These are phyloP conservation scores for Scaptomyza reducta DNA, from an alignment of 2,888 invertebrate genomes.

Conservation along the genomic window DNA sequence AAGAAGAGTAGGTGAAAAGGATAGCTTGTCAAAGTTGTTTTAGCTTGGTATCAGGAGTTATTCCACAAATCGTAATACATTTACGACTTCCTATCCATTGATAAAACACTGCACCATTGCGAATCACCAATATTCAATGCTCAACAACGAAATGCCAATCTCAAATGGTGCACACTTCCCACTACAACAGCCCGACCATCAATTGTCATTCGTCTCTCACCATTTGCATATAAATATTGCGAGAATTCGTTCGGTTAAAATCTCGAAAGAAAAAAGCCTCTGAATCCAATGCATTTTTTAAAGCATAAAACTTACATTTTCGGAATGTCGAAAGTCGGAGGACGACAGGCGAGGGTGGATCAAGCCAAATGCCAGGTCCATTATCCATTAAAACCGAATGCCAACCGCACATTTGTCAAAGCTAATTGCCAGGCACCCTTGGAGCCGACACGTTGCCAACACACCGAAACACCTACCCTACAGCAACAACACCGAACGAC, in stretches of 20 bases:
- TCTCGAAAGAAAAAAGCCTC: not conserved
- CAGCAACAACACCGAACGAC: constrained; percentile 28
- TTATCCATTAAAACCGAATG: constrained; percentile 70
- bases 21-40: no score
- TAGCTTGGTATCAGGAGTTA: no score
- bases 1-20: no score
- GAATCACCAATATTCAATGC: constrained; percentile 1
- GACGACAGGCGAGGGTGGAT: not conserved
- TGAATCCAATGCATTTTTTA: constrained; percentile 24
- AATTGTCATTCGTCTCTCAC: constrained; percentile 15
- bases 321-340: not conserved
- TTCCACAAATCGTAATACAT: no score
- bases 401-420: constrained; percentile 71
- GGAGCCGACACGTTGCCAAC: constrained; percentile 61
- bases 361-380: constrained; percentile 44
- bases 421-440: constrained; percentile 72
- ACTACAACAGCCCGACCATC: not conserved
- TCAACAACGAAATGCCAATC: constrained; percentile 1
- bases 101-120: not conserved
- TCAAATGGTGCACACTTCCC: not conserved
- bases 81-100: not conserved
- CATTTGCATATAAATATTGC: constrained; percentile 32
- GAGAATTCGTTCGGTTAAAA: constrained; percentile 2
- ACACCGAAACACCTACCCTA: constrained; percentile 9
- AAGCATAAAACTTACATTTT: constrained; percentile 23